phyloP scores from a whole-genome alignment of 2,113 vertebrate genomes.

The Hemicordylus capensis region DNA sequence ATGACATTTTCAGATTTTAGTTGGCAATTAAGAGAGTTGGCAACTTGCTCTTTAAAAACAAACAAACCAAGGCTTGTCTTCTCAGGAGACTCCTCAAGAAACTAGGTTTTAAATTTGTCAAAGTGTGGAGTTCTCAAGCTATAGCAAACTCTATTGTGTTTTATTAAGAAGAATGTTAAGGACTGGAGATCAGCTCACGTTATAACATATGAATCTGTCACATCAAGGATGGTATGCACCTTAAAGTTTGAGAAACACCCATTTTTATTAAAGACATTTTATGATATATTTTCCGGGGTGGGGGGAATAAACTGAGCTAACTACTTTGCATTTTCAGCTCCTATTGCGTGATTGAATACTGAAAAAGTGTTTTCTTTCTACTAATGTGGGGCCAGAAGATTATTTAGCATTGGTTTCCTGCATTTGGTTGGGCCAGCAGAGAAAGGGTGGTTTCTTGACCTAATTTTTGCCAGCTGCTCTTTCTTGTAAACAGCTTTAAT shows the following conservation, averaged over 20 bases:
- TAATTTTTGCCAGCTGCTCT: constrained; percentile 44
- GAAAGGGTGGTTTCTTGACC: constrained; percentile 30
- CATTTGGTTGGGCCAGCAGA: constrained; percentile 1
- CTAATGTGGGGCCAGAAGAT: constrained; percentile 19
- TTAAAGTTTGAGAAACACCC: neutral
- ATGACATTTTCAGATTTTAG: neutral
- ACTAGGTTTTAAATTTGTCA: neutral
- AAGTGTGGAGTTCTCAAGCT: neutral
- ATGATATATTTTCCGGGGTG: neutral
- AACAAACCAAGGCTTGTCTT: neutral
- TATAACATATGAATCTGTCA: neutral
- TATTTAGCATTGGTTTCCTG: constrained; percentile 28
- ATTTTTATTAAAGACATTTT: constrained; percentile 3
- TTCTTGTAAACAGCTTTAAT: constrained; percentile 41
- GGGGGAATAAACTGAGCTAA: neutral
- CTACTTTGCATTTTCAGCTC: constrained; percentile 26
- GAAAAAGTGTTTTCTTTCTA: neutral
- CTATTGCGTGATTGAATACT: neutral
- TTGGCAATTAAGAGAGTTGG: neutral
- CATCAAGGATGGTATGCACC: neutral
- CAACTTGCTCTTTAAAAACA: neutral
- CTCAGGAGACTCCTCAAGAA: neutral
- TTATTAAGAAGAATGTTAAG: neutral
- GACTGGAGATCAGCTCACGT: neutral
- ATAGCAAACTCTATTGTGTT: neutral